A percentile compares a stretch with the other conserved stretches of the same genome.
Conservation (phyloP, 2,113 vertebrate species). For the Formicarius rufipectus region DNA sequence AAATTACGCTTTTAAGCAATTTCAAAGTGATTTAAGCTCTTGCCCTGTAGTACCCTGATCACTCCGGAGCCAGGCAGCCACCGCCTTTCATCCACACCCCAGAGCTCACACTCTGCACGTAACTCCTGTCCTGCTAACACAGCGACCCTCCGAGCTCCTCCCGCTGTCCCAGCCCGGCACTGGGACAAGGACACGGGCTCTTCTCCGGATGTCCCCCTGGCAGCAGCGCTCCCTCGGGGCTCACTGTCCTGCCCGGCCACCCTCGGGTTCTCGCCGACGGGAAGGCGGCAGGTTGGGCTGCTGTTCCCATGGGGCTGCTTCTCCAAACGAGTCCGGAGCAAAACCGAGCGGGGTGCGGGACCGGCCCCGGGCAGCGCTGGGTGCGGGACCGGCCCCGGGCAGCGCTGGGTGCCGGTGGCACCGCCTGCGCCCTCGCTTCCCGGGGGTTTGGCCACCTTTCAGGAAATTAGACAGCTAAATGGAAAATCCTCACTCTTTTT, state of each 20-base stretch:
- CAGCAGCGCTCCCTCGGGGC: too few relatives aligned
- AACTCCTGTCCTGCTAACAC: not conserved
- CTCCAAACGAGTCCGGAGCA: not conserved
- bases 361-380: fast-evolving
- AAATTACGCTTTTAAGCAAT: not conserved
- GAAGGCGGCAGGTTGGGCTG: not conserved
- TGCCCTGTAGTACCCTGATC: not conserved
- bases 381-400: not conserved
- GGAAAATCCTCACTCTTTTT: not conserved
- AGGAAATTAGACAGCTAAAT: not conserved
- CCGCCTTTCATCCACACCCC: not conserved
- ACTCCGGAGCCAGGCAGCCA: not conserved
- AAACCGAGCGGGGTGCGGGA: not conserved
- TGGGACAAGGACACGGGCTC: fast-evolving
- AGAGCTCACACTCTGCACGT: fast-evolving
- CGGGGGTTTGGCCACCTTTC: not conserved
- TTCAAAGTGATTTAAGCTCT: not conserved
- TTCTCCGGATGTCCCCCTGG: too few relatives aligned
- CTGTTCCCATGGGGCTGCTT: not conserved
- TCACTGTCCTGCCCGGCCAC: not conserved
- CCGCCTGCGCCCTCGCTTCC: not conserved
- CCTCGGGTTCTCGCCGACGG: fast-evolving
- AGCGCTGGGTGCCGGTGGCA: fast-evolving
- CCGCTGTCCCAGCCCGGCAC: not conserved
- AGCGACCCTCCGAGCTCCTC: fast-evolving